phyloP scores from a whole-genome alignment of 2,113 vertebrate genomes.

The Spea multiplicata region DNA sequence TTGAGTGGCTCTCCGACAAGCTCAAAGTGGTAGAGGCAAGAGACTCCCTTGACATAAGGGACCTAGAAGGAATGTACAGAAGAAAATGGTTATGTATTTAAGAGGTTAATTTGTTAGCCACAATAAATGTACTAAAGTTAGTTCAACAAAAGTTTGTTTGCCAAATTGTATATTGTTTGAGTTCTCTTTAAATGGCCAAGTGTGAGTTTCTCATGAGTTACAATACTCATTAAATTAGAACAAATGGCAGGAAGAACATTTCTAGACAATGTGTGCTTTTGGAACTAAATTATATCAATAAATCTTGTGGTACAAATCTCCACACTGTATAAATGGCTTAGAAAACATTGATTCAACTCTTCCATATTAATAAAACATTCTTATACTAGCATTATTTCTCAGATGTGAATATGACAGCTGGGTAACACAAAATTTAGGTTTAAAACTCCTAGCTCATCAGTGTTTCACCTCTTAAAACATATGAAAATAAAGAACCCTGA shows the following conservation, averaged over 20 bases:
- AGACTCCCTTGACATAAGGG: conserved; percentile 75
- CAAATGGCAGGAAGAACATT: conserved; percentile 28
- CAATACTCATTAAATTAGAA: conserved; percentile 37
- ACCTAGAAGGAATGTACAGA: conserved; percentile 70
- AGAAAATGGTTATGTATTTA: conserved; percentile 25
- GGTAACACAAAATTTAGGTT: neutral
- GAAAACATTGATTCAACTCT: neutral
- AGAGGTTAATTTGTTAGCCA: neutral
- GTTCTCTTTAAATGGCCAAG: neutral
- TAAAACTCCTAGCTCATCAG: too few relatives aligned
- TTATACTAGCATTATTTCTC: neutral
- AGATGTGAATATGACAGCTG: neutral
- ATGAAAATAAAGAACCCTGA: too few relatives aligned
- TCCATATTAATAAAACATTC: neutral
- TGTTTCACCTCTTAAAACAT: too few relatives aligned
- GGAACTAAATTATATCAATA: conserved; percentile 21
- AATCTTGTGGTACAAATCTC: conserved; percentile 7
- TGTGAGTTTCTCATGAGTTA: conserved; percentile 34
- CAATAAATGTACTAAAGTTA: conserved; percentile 3
- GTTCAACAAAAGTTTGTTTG: neutral
- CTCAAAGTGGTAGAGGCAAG: conserved; percentile 79
- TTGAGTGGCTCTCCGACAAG: conserved; percentile 79
- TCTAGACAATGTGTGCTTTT: conserved; percentile 31
- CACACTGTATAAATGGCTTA: conserved; percentile 4
- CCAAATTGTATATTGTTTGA: conserved; percentile 21